Conservation (phyloP, 2,888 invertebrate genomes). For the Druceiella hillmani region DNA sequence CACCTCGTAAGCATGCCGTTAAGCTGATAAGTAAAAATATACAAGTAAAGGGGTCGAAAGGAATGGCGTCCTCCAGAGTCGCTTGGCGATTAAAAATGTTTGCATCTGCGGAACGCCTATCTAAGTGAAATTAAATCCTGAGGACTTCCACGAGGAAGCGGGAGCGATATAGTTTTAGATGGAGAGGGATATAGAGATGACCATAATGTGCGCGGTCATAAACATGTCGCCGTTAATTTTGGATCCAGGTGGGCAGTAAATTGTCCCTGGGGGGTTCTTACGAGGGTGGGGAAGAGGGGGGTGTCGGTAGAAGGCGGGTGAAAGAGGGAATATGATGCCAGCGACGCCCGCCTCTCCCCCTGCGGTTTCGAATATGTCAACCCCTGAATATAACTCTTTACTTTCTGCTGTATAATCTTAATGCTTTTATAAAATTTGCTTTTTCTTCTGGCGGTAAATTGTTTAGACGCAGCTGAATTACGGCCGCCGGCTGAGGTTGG, state of each 20-base stretch:
- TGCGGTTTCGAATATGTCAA: constrained; percentile 5
- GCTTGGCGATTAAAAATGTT: too few species aligned
- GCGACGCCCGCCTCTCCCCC: not conserved
- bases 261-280: constrained; percentile 17
- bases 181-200: constrained; percentile 16
- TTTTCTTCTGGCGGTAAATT: constrained; percentile 1
- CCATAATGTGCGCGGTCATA: constrained; percentile 25
- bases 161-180: not conserved
- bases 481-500: not conserved
- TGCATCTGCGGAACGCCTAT: too few species aligned
- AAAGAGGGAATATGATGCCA: constrained; percentile 5
- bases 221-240: constrained; percentile 25
- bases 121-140: constrained; percentile 6
- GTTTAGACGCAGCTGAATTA: not conserved
- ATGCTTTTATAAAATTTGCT: constrained; percentile 4
- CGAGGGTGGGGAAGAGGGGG: not conserved
- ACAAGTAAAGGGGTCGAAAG: too few species aligned
- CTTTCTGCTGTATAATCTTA: constrained; percentile 3
- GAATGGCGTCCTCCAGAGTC: too few species aligned
- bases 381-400: constrained; percentile 3
- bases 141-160: constrained; percentile 2
- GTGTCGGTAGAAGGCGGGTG: constrained; percentile 1
- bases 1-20: too few species aligned
- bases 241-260: constrained; percentile 25
- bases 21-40: too few species aligned